These are phyloP conservation scores for Diprion similis DNA, from an alignment of 1,140 invertebrate species.

Conservation along the genomic window DNA sequence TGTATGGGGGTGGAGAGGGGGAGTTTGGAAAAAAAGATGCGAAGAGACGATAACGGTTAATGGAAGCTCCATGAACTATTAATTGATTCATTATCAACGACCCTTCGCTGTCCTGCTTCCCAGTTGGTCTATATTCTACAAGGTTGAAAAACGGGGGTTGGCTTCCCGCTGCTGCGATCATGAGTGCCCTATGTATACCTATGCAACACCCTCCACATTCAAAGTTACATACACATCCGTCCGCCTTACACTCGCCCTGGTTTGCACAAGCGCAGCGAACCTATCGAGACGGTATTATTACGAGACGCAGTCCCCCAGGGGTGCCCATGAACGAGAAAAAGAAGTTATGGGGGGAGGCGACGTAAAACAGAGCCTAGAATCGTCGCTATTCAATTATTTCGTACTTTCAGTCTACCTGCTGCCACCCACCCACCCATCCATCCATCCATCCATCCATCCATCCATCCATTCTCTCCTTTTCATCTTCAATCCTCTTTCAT, in stretches of 20 bases:
- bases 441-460: no score
- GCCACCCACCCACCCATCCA: no score
- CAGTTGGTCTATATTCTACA: not conserved
- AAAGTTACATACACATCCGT: no score
- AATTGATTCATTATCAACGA: not conserved
- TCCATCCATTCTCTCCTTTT: no score
- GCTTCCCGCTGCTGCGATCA: not conserved
- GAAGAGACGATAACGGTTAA: constrained; percentile 8
- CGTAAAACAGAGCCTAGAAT: constrained; percentile 22
- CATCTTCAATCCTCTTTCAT: no score
- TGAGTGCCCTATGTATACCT: not conserved
- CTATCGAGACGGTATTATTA: constrained; percentile 39
- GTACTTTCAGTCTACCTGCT: constrained; percentile 52
- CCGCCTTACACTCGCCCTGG: not conserved
- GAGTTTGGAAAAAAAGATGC: no score
- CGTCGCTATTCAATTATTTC: constrained; percentile 54
- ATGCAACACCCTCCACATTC: no score
- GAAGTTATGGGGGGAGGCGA: constrained; percentile 16
- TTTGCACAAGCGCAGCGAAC: not conserved
- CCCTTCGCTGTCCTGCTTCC: not conserved
- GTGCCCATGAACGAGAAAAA: constrained; percentile 14
- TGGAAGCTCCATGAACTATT: constrained; percentile 5
- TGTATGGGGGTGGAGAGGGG: no score
- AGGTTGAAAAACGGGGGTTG: not conserved
- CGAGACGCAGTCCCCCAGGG: constrained; percentile 39